phyloP scores from a whole-genome alignment of 1,140 invertebrate genomes.

The Diachasmimorpha longicaudata region DNA sequence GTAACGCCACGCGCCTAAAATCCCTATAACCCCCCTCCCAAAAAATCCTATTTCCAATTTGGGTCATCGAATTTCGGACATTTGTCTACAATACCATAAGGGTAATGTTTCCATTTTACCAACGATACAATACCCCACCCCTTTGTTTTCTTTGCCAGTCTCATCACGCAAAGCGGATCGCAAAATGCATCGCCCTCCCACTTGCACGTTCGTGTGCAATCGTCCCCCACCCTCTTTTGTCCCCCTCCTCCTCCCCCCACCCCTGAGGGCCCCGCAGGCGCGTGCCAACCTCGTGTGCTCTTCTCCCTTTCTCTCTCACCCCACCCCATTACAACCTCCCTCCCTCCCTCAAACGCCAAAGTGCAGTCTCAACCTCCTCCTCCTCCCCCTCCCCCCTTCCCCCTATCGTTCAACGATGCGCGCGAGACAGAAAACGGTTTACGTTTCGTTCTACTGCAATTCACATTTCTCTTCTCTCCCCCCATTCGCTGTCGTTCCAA shows the following conservation, averaged over 20 bases:
- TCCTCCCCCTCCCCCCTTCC: conserved; percentile 15
- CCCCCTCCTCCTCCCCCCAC: conserved; percentile 12
- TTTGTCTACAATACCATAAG: too few species aligned
- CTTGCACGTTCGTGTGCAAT: conserved; percentile 22
- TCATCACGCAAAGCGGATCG: neutral
- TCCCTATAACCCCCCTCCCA: neutral
- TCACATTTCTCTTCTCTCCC: conserved; percentile 21
- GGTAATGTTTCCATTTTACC: too few species aligned
- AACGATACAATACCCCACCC: neutral
- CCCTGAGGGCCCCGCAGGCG: conserved; percentile 34
- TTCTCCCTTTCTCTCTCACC: conserved; percentile 37
- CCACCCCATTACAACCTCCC: conserved; percentile 30
- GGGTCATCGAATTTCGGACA: too few species aligned
- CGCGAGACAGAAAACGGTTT: conserved; percentile 7
- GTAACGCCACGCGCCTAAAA: too few species aligned
- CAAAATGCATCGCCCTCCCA: conserved; percentile 25
- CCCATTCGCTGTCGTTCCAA: neutral
- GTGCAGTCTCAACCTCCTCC: conserved; percentile 28
- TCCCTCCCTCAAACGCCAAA: conserved; percentile 25
- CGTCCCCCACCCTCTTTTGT: conserved; percentile 1
- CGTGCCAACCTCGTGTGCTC: conserved; percentile 55
- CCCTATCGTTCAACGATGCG: neutral
- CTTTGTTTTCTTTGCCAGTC: neutral
- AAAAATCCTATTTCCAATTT: too few species aligned
- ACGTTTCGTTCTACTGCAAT: conserved; percentile 11